Base-by-base conservation (phyloP, 92 coral and sea anemone species). In the Porites divaricata region DNA sequence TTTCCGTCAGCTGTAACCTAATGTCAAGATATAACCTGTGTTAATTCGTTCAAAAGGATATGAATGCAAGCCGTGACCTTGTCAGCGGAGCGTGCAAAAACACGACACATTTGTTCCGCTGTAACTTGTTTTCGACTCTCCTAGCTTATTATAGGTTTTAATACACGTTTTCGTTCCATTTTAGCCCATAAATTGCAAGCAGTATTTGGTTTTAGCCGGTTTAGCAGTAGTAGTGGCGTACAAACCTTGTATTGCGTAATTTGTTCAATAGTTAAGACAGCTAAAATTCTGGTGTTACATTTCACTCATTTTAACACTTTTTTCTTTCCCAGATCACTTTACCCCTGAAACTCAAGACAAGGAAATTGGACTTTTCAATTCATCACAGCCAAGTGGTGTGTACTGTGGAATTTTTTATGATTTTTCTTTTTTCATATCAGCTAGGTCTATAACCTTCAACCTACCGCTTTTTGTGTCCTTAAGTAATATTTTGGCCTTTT, bases 381-480 rank as follows among this genome's bases (percentile, higher is more conserved):
- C 84, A 53, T 53, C 84, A 4, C 85, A 68, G 28, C 56, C 85
- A 54, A 26, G 26, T 56, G 85, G 85, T 80, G 57, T 68, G 85
- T 26, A 25, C 1, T n/a, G 68, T 22, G 26, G 26, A 15, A 11
- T 54, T 15, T 12, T 54, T 54, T 11, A 6, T 11, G 59, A 15
- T 54, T 11, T 15, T 54, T 12, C 59, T 0, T 54, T 54, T 11
- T 54, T 11, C 10, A 15, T 54, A 54, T 4, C 59, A 11, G 10
- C 45, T 35, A 54, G 16, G 4, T 8, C 59, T 9, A 2, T 54
- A 11, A 54, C 59, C 14, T 53, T 54, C 10, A 15, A 11, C 14
- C 59, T 53, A 53, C 15, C 15, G 12, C 0, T 53, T 53, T 53
- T 53, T 53, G 16, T 54, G 14, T 54, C 4, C 59, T 12, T 53